These are phyloP conservation scores for Xiphophorus birchmanni DNA, from an alignment of 2,797 vertebrate genomes.

Conservation along the genomic window DNA sequence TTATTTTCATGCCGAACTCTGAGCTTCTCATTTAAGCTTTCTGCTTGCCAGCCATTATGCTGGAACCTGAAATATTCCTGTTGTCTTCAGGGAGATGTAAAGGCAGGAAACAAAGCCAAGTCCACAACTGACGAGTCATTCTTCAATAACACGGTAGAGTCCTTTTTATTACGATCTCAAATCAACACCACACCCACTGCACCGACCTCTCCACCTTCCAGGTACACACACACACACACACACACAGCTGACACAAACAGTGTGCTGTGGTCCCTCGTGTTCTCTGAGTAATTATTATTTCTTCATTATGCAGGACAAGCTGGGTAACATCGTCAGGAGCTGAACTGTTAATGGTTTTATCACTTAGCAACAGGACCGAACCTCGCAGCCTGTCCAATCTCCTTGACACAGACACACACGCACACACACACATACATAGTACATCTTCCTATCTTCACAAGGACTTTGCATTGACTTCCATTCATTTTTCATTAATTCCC, in stretches of 20 bases:
- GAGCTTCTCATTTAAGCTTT: neutral
- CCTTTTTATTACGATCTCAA: slow-evolving; percentile 48
- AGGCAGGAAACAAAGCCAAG: slow-evolving; percentile 55
- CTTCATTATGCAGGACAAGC: slow-evolving; percentile 62
- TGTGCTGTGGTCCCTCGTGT: slow-evolving; percentile 34
- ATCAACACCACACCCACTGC: slow-evolving; percentile 13
- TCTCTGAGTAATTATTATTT: slow-evolving; percentile 66
- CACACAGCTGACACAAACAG: slow-evolving; percentile 31
- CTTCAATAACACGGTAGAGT: slow-evolving; percentile 51
- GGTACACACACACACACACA: slow-evolving; percentile 29
- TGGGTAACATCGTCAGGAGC: slow-evolving; percentile 68
- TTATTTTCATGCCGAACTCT: neutral
- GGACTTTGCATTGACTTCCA: no score
- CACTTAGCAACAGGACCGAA: slow-evolving; percentile 64
- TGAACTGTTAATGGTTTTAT: slow-evolving; percentile 71
- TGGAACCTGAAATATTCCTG: slow-evolving; percentile 7
- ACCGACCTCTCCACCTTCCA: neutral
- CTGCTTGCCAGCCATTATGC: neutral
- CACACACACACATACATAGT: no score
- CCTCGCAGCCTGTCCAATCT: slow-evolving; percentile 18
- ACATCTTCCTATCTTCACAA: no score
- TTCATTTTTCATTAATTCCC: no score
- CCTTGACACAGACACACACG: slow-evolving; percentile 21
- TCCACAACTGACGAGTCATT: slow-evolving; percentile 42
- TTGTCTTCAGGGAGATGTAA: slow-evolving; percentile 44